A percentile compares a stretch with the other conserved stretches of the same genome.
phyloP scores from a whole-genome alignment of 2,888 invertebrate species.

The Lamellibrachia satsuma region DNA sequence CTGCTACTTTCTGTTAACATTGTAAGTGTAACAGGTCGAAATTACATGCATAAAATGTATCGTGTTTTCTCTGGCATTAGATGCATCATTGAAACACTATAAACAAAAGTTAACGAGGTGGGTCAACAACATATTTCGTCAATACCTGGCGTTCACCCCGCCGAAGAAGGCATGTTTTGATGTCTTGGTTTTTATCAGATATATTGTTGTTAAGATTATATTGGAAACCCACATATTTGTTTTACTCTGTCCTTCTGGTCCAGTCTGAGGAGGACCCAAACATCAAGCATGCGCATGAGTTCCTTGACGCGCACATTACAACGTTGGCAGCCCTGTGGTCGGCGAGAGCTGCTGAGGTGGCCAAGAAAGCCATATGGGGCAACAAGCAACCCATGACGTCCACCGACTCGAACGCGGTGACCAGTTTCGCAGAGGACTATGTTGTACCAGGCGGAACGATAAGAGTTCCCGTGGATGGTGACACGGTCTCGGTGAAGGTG shows the following conservation, averaged over 20 bases:
- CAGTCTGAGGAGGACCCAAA: background rate
- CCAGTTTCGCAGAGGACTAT: background rate
- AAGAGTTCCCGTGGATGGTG: background rate
- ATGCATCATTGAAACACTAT: too few species aligned
- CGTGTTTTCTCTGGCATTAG: background rate
- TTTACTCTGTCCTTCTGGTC: background rate
- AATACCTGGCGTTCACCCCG: too few species aligned
- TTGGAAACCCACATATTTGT: background rate
- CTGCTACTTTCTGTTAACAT: background rate
- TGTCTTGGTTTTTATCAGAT: background rate
- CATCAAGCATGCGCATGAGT: background rate
- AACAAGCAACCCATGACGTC: background rate
- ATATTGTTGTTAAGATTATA: background rate
- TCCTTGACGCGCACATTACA: background rate
- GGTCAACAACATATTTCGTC: too few species aligned
- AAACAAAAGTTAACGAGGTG: too few species aligned
- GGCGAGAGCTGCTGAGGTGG: background rate
- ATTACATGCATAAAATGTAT: background rate
- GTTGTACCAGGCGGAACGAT: background rate
- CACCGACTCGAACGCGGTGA: background rate
- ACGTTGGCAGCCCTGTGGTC: background rate
- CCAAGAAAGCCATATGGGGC: background rate
- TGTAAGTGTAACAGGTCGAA: background rate
- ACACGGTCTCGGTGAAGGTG: constrained; percentile 3
- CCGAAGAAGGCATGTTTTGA: too few species aligned